Evolutionary conservation across 2,797 vertebrate species (phyloP).

Genomic region (Xiphorhynchus erythropygius): DNA sequence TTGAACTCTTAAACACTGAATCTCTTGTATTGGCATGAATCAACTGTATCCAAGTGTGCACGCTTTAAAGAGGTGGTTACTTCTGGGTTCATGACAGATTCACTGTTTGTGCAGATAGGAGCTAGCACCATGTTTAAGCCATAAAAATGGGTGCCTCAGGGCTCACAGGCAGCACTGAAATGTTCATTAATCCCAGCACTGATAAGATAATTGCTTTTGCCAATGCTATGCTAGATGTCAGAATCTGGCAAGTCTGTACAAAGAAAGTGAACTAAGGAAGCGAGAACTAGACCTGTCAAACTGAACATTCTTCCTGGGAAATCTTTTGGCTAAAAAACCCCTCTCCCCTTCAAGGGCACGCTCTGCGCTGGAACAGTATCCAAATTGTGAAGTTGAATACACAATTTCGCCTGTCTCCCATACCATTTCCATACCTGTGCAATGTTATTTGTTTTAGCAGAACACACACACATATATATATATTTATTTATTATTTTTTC

Average conservation of each 20-base stretch:
- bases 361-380: not conserved
- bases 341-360: not conserved
- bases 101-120: slow-evolving; percentile 29
- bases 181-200: slow-evolving; percentile 46
- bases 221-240: slow-evolving; percentile 44
- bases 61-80: not conserved
- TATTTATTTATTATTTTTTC: slow-evolving; percentile 5
- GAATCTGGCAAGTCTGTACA: slow-evolving; percentile 69
- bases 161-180: slow-evolving; percentile 57
- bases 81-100: slow-evolving; percentile 14
- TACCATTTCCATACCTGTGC: slow-evolving; percentile 33
- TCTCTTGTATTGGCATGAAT: slow-evolving; percentile 38
- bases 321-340: slow-evolving; percentile 38
- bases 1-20: slow-evolving; percentile 13
- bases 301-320: slow-evolving; percentile 45
- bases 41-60: not conserved
- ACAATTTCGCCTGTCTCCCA: not conserved
- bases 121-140: slow-evolving; percentile 61
- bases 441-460: slow-evolving; percentile 60
- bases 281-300: slow-evolving; percentile 42
- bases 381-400: not conserved
- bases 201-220: slow-evolving; percentile 60
- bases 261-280: slow-evolving; percentile 57
- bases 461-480: slow-evolving; percentile 7
- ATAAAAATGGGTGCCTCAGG: slow-evolving; percentile 37